Base-by-base conservation (phyloP, 1,140 invertebrate genomes). In the Drosophila tristis region DNA sequence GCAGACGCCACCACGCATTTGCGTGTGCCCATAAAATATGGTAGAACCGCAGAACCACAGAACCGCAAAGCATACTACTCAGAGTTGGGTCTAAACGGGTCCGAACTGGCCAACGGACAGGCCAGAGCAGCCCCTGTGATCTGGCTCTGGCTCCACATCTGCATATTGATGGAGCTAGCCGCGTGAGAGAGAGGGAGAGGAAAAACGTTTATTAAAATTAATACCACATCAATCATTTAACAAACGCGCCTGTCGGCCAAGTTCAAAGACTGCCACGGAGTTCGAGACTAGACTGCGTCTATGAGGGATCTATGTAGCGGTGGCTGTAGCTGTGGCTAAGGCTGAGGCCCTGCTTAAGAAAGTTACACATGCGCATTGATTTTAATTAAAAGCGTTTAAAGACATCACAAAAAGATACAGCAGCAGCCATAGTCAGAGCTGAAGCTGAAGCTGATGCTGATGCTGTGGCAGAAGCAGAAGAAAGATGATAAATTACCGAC, bases 341-440 rank as follows among this genome's bases (percentile, higher is more conserved):
- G 4, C 35, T 39, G 35, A 4, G 31, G 20, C 35, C 61, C 72
- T 84, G 79, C 80, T 89, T 80, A 89, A 89, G 76, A 89, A 81
- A 85, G 89, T 89, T 91, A 91, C 89, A 91, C 89, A 91, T 91
- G 80, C 73, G 89, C 89, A 91, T 89, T 86, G 74, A 70, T 78
- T 91, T 91, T 91, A 91, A 91, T 91, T 91, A 91, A 91, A 82
- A 79, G 89, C 89, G 80, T 91, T 91, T 91, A 85, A 80, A 89
- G 64, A 51, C 61, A 78, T 74, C 58, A 77, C 60, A 65, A 55
- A 42, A 58, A 45, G 26, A 45, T 47, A 66, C 53, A 26, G 31
- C 8, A 50, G 16, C 58, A 43, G 20, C 56, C 39, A 55, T 29
- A 49, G 43, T 50, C 15, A 57, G 39, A 45, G 26, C 2, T 16